These are phyloP conservation scores for Ganaspis sp. DNA, from an alignment of 1,140 invertebrate species.

Conservation along the genomic window DNA sequence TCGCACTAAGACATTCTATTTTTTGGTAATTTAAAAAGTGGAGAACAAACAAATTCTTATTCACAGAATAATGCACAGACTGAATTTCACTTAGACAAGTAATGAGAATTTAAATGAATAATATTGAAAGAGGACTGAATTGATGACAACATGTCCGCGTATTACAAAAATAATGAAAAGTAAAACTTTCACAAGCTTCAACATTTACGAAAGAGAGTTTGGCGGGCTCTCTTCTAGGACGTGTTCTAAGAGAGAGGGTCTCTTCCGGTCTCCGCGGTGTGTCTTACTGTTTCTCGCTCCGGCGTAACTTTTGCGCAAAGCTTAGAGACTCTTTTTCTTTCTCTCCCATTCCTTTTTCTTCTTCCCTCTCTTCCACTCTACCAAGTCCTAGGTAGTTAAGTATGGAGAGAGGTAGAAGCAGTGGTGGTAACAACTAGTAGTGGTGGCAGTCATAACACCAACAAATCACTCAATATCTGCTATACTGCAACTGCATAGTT, in stretches of 20 bases:
- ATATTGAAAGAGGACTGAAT: not conserved
- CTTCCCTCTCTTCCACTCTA: slow-evolving; percentile 50
- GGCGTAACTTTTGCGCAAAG: slow-evolving; percentile 72
- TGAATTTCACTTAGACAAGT: not conserved
- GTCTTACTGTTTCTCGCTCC: slow-evolving; percentile 65
- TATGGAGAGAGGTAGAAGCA: slow-evolving; percentile 45
- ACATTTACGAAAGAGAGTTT: slow-evolving; percentile 29
- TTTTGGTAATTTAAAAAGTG: too few species aligned
- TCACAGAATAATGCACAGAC: not conserved
- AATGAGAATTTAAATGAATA: too few species aligned
- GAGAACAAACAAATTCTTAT: too few species aligned
- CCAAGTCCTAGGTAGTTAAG: slow-evolving; percentile 60
- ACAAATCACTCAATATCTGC: not conserved
- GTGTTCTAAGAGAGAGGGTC: slow-evolving; percentile 62
- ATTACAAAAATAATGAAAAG: not conserved
- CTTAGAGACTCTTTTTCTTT: slow-evolving; percentile 47
- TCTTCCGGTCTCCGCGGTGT: slow-evolving; percentile 71
- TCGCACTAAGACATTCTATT: too few species aligned
- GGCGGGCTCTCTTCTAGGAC: slow-evolving; percentile 31
- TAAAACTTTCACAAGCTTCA: not conserved
- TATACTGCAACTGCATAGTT: not conserved
- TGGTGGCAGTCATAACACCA: not conserved
- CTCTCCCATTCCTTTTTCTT: slow-evolving; percentile 35
- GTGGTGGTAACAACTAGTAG: slow-evolving; percentile 17
- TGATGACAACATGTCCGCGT: not conserved